Evolutionary conservation across 92 coral and sea anemone genomes (phyloP), one percentile per base, ranked within the genome.

Genomic region (Zoanthus sociatus): DNA sequence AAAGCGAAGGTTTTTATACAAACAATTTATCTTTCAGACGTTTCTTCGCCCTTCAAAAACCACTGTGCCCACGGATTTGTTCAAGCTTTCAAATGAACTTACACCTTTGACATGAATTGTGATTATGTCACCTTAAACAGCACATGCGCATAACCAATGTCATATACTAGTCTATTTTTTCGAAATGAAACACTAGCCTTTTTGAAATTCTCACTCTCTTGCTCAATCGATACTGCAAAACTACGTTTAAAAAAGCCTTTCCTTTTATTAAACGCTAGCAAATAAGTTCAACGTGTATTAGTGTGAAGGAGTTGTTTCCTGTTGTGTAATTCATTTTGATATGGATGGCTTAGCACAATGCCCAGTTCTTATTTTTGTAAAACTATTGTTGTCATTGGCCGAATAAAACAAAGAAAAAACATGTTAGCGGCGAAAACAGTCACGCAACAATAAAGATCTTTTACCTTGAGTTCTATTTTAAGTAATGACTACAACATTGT

Each of bases 41-140:
- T 45, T 53, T 81, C 46, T 53, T 68, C 13, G 30, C 42, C 48
- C 31, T 1, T 11, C 7, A 3, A 17, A 54, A 56, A 56, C 83
- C 63, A 47, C 44, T 56, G 26, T 68, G 44, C 42, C 74, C 20
- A 45, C 46, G 18, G 45, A 14, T 13, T 14, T 48, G 73, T 9
- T 63, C 71, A 72, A 66, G 10, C 31, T 68, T 78, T 73, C 69
- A 46, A 54, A 32, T 90, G 94, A 92, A 92, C 94, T 92, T 92
- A 78, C 71, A 92, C 94, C 94, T 92, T 92, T 92, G 94, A 92
- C 94, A 90, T 84, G 71, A 20, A 33, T 69, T 8, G n/a, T 88
- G 91, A 90, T 92, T 92, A 90, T 76, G 91, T 92, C 93, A 92
- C 90, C 26, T 32, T 3, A 67, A 33, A 83, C 73, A 79, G 46